Conservation (phyloP, 2,113 vertebrate genomes). For the Jaculus jaculus region DNA sequence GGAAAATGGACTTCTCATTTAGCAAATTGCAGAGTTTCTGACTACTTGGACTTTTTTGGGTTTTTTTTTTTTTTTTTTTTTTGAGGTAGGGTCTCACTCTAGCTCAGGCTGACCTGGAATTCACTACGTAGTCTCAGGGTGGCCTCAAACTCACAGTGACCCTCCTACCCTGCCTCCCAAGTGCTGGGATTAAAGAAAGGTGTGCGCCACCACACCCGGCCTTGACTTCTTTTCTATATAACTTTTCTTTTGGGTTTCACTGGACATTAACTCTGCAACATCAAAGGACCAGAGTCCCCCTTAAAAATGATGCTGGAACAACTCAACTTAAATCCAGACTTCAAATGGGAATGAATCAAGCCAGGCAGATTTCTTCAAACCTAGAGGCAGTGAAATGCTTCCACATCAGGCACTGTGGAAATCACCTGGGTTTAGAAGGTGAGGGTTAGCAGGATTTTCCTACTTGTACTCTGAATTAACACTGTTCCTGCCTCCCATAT, state of each 20-base stretch:
- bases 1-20: background rate
- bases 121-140: too few species aligned
- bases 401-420: background rate
- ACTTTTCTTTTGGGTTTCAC: slow-evolving; percentile 20
- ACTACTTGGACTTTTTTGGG: background rate
- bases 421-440: background rate
- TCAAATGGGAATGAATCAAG: background rate
- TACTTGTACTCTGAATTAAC: background rate
- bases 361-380: background rate
- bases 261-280: background rate
- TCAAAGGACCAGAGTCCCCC: background rate
- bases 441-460: background rate
- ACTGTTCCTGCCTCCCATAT: background rate
- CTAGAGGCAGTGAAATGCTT: background rate
- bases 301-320: background rate
- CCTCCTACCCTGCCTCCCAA: too few species aligned
- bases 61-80: too few species aligned
- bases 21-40: slow-evolving; percentile 19
- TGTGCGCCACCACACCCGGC: too few species aligned
- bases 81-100: too few species aligned
- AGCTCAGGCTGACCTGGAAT: too few species aligned
- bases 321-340: background rate
- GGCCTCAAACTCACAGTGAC: too few species aligned
- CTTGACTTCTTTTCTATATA: background rate
- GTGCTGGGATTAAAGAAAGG: too few species aligned